Conservation (phyloP, 2,888 invertebrate genomes). For the Chrysolina americana region DNA sequence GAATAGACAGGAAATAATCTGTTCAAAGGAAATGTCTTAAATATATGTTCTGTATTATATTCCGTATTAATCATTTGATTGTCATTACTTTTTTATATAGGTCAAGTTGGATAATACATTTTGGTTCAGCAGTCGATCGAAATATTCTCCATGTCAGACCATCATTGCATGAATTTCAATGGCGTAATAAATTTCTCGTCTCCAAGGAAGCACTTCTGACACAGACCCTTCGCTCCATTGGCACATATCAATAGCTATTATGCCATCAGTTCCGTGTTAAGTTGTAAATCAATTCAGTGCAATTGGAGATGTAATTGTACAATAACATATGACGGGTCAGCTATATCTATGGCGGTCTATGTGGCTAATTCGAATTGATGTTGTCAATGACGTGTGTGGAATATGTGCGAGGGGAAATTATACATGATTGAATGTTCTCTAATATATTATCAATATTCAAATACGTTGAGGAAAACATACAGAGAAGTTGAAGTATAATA, state of each 20-base stretch:
- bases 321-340: slow-evolving; percentile 61
- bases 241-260: slow-evolving; percentile 61
- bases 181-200: slow-evolving; percentile 11
- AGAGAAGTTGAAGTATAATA: too few species aligned
- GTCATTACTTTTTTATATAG: too few species aligned
- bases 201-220: slow-evolving; percentile 27
- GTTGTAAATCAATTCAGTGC: slow-evolving; percentile 66
- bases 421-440: slow-evolving; percentile 48
- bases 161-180: slow-evolving; percentile 19
- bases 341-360: slow-evolving; percentile 51
- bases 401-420: slow-evolving; percentile 44
- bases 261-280: slow-evolving; percentile 58
- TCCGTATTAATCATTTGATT: too few species aligned
- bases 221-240: slow-evolving; percentile 27
- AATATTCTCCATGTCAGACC: neutral
- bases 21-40: too few species aligned
- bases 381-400: slow-evolving; percentile 62
- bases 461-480: slow-evolving; percentile 13
- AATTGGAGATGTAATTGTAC: slow-evolving; percentile 67
- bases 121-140: neutral
- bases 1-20: too few species aligned
- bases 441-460: slow-evolving; percentile 33
- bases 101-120: too few species aligned
- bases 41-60: too few species aligned
- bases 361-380: slow-evolving; percentile 65